Base-by-base conservation (phyloP, 2,797 vertebrate species). In the Setipinna tenuifilis region DNA sequence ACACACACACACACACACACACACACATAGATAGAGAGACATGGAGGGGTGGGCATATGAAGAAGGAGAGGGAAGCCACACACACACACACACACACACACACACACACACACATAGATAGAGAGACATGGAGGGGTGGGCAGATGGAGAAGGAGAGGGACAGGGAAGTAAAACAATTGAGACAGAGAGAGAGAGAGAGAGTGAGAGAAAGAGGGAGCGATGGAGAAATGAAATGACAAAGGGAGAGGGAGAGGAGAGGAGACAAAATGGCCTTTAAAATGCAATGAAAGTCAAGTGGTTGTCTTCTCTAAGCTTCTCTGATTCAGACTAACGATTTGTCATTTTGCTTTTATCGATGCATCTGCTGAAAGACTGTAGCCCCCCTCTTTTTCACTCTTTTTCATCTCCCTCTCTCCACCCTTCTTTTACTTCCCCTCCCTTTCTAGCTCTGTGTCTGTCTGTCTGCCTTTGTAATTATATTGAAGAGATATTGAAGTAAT, bases 241-340 rank as follows among this genome's bases (percentile, higher is more conserved):
- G 61, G 59, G 58, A 59, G 83, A 28, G 41, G 16, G 59, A 7
- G 4, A 46, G 21, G 31, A 50, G n/a, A 83, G 57, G 31, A 65
- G 57, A 83, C 44, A 89, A 88, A 31, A 82, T 88, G 91, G 90
- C 88, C 90, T 21, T 89, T 91, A 86, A 90, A 94, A 92, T 93
- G 94, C 90, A 92, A 91, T 93, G 93, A 90, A 94, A 94, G 93
- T 93, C 93, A 91, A 93, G 82, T 83, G 82, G 31, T 78, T 44
- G 35, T 78, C 31, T 78, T 78, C 35, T 21, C 16, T 44, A 78
- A 41, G 35, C 35, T 44, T 44, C 10, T 78, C 31, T 78, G 31
- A 71, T 71, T 71, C 65, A 71, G 25, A 71, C 65, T 44, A 78
- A 78, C 71, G 31, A 44, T 78, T 78, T 78, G 31, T 78, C 71